These are phyloP conservation scores for Psittacus erithacus DNA, from an alignment of 2,113 vertebrate genomes.

Conservation along the genomic window DNA sequence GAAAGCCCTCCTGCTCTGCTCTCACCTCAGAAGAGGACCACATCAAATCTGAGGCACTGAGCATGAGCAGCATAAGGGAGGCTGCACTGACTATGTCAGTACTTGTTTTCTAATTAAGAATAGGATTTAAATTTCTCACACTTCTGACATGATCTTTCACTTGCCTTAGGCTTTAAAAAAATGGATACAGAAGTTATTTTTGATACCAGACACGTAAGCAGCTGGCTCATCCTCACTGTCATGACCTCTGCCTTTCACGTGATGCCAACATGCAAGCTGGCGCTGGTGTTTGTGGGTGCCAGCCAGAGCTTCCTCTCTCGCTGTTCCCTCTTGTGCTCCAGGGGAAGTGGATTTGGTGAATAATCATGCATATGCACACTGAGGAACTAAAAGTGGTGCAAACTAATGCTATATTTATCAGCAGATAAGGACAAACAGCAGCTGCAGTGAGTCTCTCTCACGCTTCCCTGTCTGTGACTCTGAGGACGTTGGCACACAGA, in stretches of 20 bases:
- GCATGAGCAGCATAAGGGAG: not conserved
- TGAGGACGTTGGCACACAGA: not conserved
- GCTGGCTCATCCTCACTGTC: not conserved
- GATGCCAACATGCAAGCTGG: not conserved
- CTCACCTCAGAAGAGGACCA: not conserved
- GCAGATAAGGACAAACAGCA: not conserved
- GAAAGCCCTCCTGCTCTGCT: not conserved
- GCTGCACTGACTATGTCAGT: not conserved
- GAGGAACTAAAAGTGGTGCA: not conserved
- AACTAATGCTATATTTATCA: not conserved
- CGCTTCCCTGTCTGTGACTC: not conserved
- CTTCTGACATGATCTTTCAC: not conserved
- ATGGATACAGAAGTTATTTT: not conserved
- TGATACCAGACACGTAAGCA: rapidly evolving
- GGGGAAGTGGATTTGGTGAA: conserved; percentile 1
- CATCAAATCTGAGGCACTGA: rapidly evolving
- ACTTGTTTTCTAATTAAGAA: not conserved
- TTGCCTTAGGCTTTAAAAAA: not conserved
- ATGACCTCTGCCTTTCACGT: not conserved
- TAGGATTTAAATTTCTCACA: rapidly evolving
- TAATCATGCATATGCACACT: not conserved
- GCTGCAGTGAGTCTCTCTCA: not conserved
- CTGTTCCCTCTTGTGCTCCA: not conserved
- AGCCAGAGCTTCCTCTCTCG: not conserved
- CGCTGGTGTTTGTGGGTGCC: not conserved